phyloP scores from a whole-genome alignment of 2,113 vertebrate genomes.

The Neopipo cinnamomea region DNA sequence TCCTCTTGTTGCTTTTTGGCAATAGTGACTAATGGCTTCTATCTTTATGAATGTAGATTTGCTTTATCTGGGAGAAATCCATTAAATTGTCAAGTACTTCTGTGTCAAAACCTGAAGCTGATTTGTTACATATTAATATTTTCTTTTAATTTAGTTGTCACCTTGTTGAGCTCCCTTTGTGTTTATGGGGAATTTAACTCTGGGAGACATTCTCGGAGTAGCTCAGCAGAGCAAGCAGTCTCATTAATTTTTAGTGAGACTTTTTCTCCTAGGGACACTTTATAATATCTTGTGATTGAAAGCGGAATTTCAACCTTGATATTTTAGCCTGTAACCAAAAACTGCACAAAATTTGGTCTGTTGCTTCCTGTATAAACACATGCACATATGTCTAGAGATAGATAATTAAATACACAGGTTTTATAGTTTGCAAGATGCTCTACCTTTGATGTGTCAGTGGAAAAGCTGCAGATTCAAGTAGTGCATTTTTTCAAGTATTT shows the following conservation, averaged over 20 bases:
- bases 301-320: neutral
- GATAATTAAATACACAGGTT: neutral
- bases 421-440: neutral
- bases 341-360: neutral
- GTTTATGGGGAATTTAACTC: neutral
- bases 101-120: neutral
- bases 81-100: neutral
- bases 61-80: neutral
- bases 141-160: neutral
- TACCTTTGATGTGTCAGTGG: neutral
- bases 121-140: neutral
- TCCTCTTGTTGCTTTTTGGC: neutral
- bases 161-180: neutral
- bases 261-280: neutral
- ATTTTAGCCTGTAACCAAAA: neutral
- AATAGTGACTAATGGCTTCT: neutral
- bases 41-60: neutral
- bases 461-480: neutral
- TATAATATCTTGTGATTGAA: neutral
- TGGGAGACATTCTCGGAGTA: neutral
- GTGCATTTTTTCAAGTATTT: neutral
- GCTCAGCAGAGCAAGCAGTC: neutral
- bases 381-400: neutral
- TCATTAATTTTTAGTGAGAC: neutral
- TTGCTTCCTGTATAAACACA: neutral